Evolutionary conservation across 2,113 vertebrate genomes (phyloP), one percentile per base, ranked within the genome.

Genomic region (Oxyura jamaicensis): DNA sequence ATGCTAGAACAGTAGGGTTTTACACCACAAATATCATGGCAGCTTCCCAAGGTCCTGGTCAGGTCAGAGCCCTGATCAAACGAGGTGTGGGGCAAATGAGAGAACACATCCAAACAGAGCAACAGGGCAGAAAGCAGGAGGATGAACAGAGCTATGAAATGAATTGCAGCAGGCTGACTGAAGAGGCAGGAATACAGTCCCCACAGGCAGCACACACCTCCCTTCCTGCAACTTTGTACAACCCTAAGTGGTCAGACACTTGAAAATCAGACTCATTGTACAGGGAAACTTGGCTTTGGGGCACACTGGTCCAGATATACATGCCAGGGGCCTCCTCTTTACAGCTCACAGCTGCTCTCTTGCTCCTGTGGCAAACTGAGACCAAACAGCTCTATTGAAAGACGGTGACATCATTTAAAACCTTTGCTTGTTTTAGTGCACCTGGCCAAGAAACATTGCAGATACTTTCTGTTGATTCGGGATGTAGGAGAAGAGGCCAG

Each of bases 381-480:
- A 72, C 35, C 58, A 60, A 52, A 18, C 33, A 85, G 29, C 62
- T 52, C 39, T 60, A 39, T 72, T 78, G 36, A 15, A 44, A 67
- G 33, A 73, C 15, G 46, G 39, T 79, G 90, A 90, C 20, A 69
- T 90, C 33, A 79, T 65, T 95, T 75, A 79, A 52, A 68, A 87
- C 8, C 53, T 87, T 69, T 58, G 44, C 48, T 84, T 48, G 39
- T 26, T 73, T 77, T 80, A 76, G 39, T 41, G 75, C 50, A 90
- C 44, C 90, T 80, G 75, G 72, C 41, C 63, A 50, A 79, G 72
- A 79, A 71, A 82, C 84, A 50, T 5, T 50, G 25, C 56, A 81
- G 50, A 31, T 13, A 25, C 42, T 79, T 78, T 35, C 25, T 52
- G 42, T 36, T 75, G 41, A 67, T 78, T 89, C 71, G 36, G 35